Conservation (phyloP, 2,888 invertebrate species). For the Eupelmus urozonus region DNA sequence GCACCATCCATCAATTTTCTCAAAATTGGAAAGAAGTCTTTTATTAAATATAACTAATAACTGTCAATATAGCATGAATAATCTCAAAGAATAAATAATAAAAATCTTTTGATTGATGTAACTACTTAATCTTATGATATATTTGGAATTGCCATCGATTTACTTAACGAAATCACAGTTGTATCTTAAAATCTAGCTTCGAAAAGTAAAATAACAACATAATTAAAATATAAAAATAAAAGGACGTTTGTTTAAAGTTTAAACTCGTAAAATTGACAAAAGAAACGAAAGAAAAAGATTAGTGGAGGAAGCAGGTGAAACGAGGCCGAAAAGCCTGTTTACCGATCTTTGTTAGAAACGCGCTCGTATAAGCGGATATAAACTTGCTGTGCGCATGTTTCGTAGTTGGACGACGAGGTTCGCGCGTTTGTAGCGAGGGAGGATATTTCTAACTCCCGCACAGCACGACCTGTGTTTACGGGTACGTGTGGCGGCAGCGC, state of each 20-base stretch:
- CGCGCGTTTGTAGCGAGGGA: constrained; percentile 5
- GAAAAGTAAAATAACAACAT: no score
- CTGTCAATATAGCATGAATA: no score
- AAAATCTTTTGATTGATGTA: no score
- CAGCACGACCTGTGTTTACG: constrained; percentile 58
- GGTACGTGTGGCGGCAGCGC: background rate
- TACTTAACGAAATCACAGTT: no score
- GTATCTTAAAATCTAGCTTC: no score
- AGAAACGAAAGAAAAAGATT: background rate
- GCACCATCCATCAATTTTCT: no score
- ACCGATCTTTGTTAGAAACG: constrained; percentile 53
- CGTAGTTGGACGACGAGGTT: no score
- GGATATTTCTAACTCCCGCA: constrained; percentile 59
- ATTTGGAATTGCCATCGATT: no score
- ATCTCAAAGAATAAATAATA: no score
- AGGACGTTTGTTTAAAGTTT: background rate
- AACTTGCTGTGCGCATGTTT: constrained; percentile 51
- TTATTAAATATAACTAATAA: no score
- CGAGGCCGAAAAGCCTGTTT: constrained; percentile 53
- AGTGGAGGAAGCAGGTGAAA: background rate
- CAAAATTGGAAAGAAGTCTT: no score
- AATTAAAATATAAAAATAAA: background rate
- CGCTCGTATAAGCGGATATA: constrained; percentile 59
- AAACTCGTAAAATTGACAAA: background rate
- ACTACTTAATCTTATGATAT: no score